Conservation (phyloP, 2,888 invertebrate genomes). For the Drosophila anomelani region DNA sequence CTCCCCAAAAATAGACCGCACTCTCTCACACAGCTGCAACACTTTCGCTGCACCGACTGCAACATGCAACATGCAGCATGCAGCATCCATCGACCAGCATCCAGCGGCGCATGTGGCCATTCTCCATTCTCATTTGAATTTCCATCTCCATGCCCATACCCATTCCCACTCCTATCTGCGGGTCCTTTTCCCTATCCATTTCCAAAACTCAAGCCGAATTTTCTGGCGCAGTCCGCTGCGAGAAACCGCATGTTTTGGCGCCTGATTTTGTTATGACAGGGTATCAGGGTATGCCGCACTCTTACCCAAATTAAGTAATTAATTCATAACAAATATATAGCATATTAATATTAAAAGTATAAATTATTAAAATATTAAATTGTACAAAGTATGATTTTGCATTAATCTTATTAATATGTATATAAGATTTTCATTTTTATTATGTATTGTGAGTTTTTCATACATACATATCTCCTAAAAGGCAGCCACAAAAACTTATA, state of each 20-base stretch:
- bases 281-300: conserved; percentile 1
- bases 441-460: too few relatives aligned
- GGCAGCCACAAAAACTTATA: too few relatives aligned
- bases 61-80: conserved; percentile 22
- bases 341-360: too few relatives aligned
- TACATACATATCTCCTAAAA: too few relatives aligned
- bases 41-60: conserved; percentile 62
- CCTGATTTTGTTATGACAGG: conserved; percentile 44
- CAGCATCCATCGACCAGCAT: conserved; percentile 1
- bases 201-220: conserved; percentile 30
- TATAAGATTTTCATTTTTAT: too few relatives aligned
- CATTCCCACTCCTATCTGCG: conserved; percentile 2
- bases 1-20: conserved; percentile 33
- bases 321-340: too few relatives aligned
- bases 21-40: conserved; percentile 51
- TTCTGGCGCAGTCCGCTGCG: conserved; percentile 4
- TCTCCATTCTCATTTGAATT: conserved; percentile 13
- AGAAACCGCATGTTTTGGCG: conserved; percentile 57
- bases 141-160: conserved; percentile 2
- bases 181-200: conserved; percentile 14
- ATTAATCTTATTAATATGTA: too few relatives aligned
- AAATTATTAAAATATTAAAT: too few relatives aligned
- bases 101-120: conserved; percentile 55
- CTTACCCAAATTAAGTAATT: neutral
- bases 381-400: too few relatives aligned